Evolutionary conservation across 2,797 vertebrate species (phyloP), one percentile per base, ranked within the genome.

Genomic region (Novumbra hubbsi): DNA sequence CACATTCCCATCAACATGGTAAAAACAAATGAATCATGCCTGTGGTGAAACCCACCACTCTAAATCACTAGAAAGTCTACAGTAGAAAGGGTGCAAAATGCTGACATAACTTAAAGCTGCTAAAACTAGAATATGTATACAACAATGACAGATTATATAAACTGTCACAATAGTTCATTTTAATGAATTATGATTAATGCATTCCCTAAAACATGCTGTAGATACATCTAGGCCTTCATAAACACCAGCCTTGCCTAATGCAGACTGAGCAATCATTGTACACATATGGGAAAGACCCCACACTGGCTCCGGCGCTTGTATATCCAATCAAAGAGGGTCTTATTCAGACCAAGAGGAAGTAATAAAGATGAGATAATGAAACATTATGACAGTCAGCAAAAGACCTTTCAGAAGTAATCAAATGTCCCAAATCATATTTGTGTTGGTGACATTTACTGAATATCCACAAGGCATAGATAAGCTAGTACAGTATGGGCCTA

Each of bases 211-310:
- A 32, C 30, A 64, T 32, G 16, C 63, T 30, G 28, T 32, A 28
- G 63, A 34, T 65, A 34, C 7, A 65, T 65, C 14, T 34, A 65
- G 21, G 55, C 21, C 21, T 24, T 11, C 55, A 60, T 60, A 60
- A 55, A 60, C n/a, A 11, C 9, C 55, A 60, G 55, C 12, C 2
- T 60, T 3, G 21, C 21, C 21, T 60, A 60, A 24, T 60, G 21
- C 55, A 60, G 55, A 60, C 52, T 41, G 72, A 50, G 45, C 50
- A 45, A 11, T 50, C 34, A 72, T 68, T 75, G 72, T 71, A 6
- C 21, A 19, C 5, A 41, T 17, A 14, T 69, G 70, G 32, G 72
- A 73, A 27, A 60, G 11, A 48, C 32, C 19, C 41, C 70, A 75
- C 63, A 38, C 30, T 72, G 45, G 32, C 77, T 70, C 21, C 57